Evolutionary conservation across 1,140 invertebrate species (phyloP).

Genomic region (Pseudomyrmex pallidus): DNA sequence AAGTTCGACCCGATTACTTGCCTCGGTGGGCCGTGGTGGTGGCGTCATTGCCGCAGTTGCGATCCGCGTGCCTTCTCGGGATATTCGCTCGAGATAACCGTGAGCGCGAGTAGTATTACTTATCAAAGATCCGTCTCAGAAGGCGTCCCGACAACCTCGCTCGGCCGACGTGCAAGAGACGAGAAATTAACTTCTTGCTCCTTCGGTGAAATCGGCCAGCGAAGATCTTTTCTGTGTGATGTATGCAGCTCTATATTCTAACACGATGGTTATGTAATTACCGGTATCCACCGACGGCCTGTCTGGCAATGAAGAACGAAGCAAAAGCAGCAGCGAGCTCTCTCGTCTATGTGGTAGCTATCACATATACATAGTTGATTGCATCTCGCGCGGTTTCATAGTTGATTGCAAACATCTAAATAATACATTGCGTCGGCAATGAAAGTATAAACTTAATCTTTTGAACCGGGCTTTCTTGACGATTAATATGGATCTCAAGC

Average conservation of each 20-base stretch:
- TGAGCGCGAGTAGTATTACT: conserved; percentile 66
- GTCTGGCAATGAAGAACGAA: conserved; percentile 45
- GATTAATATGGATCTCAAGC: neutral
- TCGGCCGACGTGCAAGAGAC: conserved; percentile 43
- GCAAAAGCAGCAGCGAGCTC: conserved; percentile 4
- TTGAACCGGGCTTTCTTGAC: too few relatives aligned
- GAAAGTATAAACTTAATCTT: too few relatives aligned
- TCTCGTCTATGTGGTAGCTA: neutral
- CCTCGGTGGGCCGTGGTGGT: conserved; percentile 11
- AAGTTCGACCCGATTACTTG: conserved; percentile 61
- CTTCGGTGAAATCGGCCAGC: conserved; percentile 11
- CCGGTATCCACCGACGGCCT: conserved; percentile 43
- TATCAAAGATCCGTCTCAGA: conserved; percentile 67
- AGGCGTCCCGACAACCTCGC: conserved; percentile 49
- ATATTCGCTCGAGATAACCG: conserved; percentile 72
- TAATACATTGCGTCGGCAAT: neutral
- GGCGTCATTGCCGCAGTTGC: conserved; percentile 31
- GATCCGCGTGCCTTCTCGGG: conserved; percentile 23
- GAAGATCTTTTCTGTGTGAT: conserved; percentile 42
- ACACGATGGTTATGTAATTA: conserved; percentile 55
- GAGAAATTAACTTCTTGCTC: conserved; percentile 55
- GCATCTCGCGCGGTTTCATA: neutral
- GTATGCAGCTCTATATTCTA: conserved; percentile 53
- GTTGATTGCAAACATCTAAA: neutral
- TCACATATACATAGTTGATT: conserved; percentile 8